These are phyloP conservation scores for Cheilosia grossa DNA, from an alignment of 2,888 invertebrate species.

Conservation along the genomic window DNA sequence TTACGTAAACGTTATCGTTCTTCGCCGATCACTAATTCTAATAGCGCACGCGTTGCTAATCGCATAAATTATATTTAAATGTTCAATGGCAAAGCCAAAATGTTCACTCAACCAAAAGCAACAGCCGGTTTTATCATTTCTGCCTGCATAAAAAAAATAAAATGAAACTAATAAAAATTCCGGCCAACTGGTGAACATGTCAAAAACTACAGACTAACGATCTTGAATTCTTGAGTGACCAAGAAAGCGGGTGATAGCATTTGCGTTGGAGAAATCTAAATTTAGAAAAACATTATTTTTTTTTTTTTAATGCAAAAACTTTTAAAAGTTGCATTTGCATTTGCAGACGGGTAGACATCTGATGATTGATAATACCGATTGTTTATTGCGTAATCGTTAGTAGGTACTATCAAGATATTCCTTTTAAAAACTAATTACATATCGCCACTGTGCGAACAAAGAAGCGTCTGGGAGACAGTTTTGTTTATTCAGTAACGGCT, in stretches of 20 bases:
- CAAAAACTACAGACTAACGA: constrained; percentile 21
- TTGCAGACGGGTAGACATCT: too few relatives aligned
- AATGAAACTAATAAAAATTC: constrained; percentile 21
- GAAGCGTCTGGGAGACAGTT: too few relatives aligned
- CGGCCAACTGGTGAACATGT: constrained; percentile 17
- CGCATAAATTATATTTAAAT: constrained; percentile 29
- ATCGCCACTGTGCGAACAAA: too few relatives aligned
- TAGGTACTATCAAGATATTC: too few relatives aligned
- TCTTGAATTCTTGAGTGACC: constrained; percentile 29
- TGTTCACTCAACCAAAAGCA: constrained; percentile 1
- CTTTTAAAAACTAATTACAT: too few relatives aligned
- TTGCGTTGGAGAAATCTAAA: constrained; percentile 9
- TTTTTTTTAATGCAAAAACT: background rate
- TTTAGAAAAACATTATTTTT: constrained; percentile 10
- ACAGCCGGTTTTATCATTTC: background rate
- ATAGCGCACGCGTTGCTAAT: constrained; percentile 13
- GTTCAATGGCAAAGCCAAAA: constrained; percentile 18
- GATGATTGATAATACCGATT: too few relatives aligned
- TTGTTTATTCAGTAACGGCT: too few relatives aligned
- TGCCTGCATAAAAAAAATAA: background rate
- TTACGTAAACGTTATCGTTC: background rate
- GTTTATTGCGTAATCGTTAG: background rate
- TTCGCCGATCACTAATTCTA: constrained; percentile 1
- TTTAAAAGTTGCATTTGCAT: background rate
- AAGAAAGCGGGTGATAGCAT: constrained; percentile 24